phyloP scores from a whole-genome alignment of 2,797 vertebrate genomes.

The Cygnus olor region DNA sequence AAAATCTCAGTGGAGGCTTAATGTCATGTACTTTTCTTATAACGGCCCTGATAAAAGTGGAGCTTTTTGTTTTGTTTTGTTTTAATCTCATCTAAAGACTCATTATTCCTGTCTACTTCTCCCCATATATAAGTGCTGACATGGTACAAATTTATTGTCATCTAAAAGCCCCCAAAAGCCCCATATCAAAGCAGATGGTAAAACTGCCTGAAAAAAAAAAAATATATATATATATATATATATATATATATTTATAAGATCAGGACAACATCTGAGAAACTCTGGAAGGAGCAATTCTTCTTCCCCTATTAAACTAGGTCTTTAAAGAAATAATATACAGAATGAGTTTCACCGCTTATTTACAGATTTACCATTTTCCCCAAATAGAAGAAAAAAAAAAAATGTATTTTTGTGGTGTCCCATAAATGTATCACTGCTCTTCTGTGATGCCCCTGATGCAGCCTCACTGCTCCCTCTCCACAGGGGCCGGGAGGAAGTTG shows the following conservation, averaged over 20 bases:
- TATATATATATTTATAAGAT: background rate
- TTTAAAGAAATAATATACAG: background rate
- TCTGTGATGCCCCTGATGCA: background rate
- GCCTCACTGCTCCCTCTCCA: background rate
- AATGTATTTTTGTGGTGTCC: background rate
- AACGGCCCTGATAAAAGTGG: background rate
- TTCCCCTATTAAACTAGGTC: background rate
- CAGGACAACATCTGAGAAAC: background rate
- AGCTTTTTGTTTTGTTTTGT: background rate
- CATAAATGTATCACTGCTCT: rapidly evolving
- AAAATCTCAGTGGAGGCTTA: slow-evolving; percentile 17
- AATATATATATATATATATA: too few species aligned
- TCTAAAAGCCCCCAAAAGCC: background rate
- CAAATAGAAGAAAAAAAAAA: background rate
- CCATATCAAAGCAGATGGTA: background rate
- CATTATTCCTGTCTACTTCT: background rate
- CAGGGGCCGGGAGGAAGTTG: rapidly evolving
- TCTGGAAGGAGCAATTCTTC: background rate
- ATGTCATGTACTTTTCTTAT: background rate
- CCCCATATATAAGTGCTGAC: background rate
- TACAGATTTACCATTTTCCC: background rate
- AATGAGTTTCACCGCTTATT: background rate
- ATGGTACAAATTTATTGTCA: background rate
- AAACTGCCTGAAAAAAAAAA: background rate
- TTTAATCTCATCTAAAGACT: background rate